A percentile compares a stretch with the other conserved stretches of the same genome.
phyloP scores from a whole-genome alignment of 2,113 vertebrate species.

The Chunga burmeisteri region DNA sequence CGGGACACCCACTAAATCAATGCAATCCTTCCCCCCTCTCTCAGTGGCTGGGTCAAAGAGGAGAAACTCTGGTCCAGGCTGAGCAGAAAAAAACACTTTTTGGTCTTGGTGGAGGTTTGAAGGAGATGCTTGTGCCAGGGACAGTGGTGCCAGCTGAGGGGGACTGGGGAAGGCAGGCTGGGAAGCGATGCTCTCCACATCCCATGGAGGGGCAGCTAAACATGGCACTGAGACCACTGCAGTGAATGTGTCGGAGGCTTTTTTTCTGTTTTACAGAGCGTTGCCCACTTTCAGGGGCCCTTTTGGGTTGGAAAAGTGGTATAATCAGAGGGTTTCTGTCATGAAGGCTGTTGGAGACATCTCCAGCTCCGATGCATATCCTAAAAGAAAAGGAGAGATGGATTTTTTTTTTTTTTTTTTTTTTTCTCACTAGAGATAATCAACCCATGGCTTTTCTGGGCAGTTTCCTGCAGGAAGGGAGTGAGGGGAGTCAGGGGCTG shows the following conservation, averaged over 20 bases:
- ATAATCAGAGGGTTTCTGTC: not conserved
- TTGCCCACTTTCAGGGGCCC: not conserved
- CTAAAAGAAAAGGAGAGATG: not conserved
- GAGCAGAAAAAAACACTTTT: not conserved
- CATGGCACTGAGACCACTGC: not conserved
- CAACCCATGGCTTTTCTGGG: not conserved
- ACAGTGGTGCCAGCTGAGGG: not conserved
- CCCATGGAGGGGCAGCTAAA: not conserved
- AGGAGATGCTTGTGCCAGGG: not conserved
- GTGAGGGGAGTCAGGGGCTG: not conserved
- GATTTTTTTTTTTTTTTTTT: not conserved
- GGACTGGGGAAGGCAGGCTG: not conserved
- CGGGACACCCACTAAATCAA: not conserved
- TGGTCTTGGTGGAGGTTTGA: not conserved
- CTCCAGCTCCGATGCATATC: not conserved
- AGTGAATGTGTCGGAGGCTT: rapidly evolving
- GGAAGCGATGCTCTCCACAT: not conserved
- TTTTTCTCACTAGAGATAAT: not conserved
- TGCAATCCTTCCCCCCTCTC: not conserved
- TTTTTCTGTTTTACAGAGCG: not conserved
- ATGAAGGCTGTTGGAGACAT: not conserved
- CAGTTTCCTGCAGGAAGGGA: not conserved
- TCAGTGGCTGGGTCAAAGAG: not conserved
- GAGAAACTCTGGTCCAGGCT: not conserved
- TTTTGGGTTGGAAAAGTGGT: not conserved